Base-by-base conservation (phyloP, 2,113 vertebrate species). In the Python bivittatus region DNA sequence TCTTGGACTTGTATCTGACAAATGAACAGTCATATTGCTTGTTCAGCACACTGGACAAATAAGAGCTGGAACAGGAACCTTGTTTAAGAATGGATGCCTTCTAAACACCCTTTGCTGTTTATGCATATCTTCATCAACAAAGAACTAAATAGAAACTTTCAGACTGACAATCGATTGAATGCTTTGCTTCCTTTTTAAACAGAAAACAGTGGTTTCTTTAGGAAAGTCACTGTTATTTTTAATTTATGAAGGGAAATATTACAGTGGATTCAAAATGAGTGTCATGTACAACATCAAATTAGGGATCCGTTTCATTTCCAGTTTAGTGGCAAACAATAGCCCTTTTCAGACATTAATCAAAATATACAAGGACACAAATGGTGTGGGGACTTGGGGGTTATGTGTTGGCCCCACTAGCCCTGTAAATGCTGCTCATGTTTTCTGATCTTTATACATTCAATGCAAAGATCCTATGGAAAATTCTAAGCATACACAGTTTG, bases 31-130 rank as follows among this genome's bases (percentile, higher is more conserved):
- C 93, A 90, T 93, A 84, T 88, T 94, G 88, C 92, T 97, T 93
- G 89, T 92, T 94, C 93, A 97, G 95, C 91, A 91, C 86, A 95
- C 93, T 92, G 57, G 86, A 88, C 79, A 92, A 93, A 95, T 90
- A 89, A 95, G 92, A 94, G 91, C 93, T 84, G 1, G 79, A 61
- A 29, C 38, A 56, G 20, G 52, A 44, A 57, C 86, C 10, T 23
- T 0, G 0, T 57, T 83, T 88, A 92, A 89, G 84, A 7, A 48
- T 8, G 27, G 8, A 12, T 93, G 17, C 25, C 22, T 0, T 9
- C 83, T 44, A 52, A 93, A 85, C 52, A 42, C 27, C 92, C 29
- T 91, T n/a, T 87, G 52, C 38, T 56, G 58, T 94, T 64, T 86
- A 88, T 90, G 87, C 44, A 64, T 29, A 91, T 92, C 91, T 86